Conservation (phyloP, 2,888 invertebrate species). For the Masnerella sp. region DNA sequence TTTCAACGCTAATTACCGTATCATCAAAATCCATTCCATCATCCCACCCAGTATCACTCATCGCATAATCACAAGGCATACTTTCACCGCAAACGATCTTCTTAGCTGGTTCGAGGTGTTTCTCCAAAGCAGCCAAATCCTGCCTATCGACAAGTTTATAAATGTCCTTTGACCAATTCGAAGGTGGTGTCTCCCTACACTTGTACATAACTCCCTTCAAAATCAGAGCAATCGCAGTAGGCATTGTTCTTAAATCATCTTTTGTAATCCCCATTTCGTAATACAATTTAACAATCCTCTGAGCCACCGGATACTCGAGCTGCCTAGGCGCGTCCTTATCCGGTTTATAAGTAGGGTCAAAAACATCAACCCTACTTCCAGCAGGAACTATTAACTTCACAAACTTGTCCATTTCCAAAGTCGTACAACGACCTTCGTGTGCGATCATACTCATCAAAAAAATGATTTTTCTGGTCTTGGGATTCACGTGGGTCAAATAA, state of each 20-base stretch:
- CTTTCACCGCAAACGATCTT: conserved; percentile 56
- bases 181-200: conserved; percentile 85
- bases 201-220: conserved; percentile 84
- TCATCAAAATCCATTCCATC: conserved; percentile 82
- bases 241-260: conserved; percentile 85
- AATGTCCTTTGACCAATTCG: conserved; percentile 85
- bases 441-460: conserved; percentile 80
- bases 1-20: too few species aligned
- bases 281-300: conserved; percentile 75
- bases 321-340: conserved; percentile 67
- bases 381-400: conserved; percentile 73
- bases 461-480: conserved; percentile 84
- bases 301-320: conserved; percentile 67
- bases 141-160: conserved; percentile 86
- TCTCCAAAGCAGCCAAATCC: conserved; percentile 82
- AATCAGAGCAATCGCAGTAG: conserved; percentile 84
- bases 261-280: conserved; percentile 79
- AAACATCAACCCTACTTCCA: conserved; percentile 73
- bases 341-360: conserved; percentile 65
- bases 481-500: conserved; percentile 86
- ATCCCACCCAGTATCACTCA: conserved; percentile 79
- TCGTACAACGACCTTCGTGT: conserved; percentile 63
- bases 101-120: conserved; percentile 64
- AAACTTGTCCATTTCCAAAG: conserved; percentile 69
- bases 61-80: conserved; percentile 64